These are phyloP conservation scores for Tetramorium alpestre DNA, from an alignment of 1,140 invertebrate species.

Conservation along the genomic window DNA sequence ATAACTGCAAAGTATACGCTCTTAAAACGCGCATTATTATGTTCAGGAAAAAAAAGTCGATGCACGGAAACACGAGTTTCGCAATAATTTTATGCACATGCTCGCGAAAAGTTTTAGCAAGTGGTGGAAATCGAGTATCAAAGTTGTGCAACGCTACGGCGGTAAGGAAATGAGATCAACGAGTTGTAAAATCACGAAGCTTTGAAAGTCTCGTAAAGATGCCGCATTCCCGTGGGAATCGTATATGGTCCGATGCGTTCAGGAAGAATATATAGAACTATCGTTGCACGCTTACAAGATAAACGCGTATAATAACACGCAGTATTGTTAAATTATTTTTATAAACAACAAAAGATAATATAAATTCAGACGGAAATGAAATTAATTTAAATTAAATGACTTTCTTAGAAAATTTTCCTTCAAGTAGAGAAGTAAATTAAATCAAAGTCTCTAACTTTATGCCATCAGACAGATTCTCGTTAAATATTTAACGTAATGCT, in stretches of 20 bases:
- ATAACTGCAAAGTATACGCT: neutral
- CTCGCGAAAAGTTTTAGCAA: conserved; percentile 65
- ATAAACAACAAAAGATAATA: neutral
- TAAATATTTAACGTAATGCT: conserved; percentile 31
- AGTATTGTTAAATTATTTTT: neutral
- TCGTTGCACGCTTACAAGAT: neutral
- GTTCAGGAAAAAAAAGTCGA: neutral
- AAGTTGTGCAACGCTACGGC: conserved; percentile 67
- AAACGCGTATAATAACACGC: neutral
- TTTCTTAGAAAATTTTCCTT: conserved; percentile 14
- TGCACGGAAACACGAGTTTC: conserved; percentile 20
- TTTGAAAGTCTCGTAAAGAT: conserved; percentile 76
- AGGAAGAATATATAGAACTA: conserved; percentile 43
- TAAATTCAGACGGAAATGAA: conserved; percentile 4
- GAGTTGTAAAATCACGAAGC: conserved; percentile 78
- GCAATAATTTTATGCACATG: conserved; percentile 73
- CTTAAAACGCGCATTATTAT: neutral
- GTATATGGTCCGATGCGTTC: conserved; percentile 48
- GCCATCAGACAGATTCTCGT: neutral
- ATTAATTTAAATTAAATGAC: conserved; percentile 39
- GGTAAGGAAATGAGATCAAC: conserved; percentile 77
- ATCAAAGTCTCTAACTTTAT: conserved; percentile 25
- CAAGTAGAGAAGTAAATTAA: conserved; percentile 12
- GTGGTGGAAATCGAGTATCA: conserved; percentile 73
- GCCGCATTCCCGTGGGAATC: conserved; percentile 31